These are phyloP conservation scores for Catharus ustulatus DNA, from an alignment of 2,797 vertebrate species.

Conservation along the genomic window DNA sequence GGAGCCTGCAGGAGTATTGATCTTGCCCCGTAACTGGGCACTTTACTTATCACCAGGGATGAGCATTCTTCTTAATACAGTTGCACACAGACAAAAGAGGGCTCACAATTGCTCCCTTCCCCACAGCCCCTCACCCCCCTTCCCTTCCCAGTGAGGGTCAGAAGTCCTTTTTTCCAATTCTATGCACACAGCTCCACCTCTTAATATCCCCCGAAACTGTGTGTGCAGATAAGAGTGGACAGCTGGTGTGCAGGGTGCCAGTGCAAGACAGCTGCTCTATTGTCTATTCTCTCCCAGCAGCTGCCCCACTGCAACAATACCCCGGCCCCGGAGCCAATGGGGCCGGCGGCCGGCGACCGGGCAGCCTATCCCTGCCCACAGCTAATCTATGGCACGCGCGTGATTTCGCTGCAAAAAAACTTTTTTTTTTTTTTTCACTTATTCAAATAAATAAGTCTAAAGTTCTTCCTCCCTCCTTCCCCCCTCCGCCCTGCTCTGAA, in stretches of 20 bases:
- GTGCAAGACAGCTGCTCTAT: conserved; percentile 99
- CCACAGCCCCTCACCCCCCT: conserved; percentile 76
- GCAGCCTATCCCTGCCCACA: conserved; percentile 85
- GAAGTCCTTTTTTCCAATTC: conserved; percentile 92
- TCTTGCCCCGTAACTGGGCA: conserved; percentile 70
- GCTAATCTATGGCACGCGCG: conserved; percentile 97
- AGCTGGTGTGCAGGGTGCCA: conserved; percentile 99
- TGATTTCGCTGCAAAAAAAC: conserved; percentile 87
- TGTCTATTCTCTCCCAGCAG: conserved; percentile 98
- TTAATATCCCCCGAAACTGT: conserved; percentile 85
- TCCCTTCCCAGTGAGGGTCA: conserved; percentile 96
- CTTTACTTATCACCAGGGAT: conserved; percentile 80
- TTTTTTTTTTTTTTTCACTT: conserved; percentile 46
- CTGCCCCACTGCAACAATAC: conserved; percentile 99
- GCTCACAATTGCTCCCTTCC: conserved; percentile 83
- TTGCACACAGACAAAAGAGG: conserved; percentile 90
- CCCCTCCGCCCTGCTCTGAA: neutral
- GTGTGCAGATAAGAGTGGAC: conserved; percentile 97
- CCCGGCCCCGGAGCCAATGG: conserved; percentile 85
- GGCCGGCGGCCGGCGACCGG: conserved; percentile 75
- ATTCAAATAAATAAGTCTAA: conserved; percentile 77
- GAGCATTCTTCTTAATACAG: conserved; percentile 90
- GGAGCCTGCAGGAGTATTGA: conserved; percentile 65
- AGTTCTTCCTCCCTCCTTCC: conserved; percentile 70
- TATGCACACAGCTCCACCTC: conserved; percentile 86